Conservation (phyloP, 1,140 invertebrate species). For the fruit fly (Drosophila melanogaster) region Release_6_plus_ISO1_MT NT_033777.3:22308001-22308500, state of each 20-base stretch:
- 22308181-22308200: constrained; percentile 1
- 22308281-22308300: neutral
- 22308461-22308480: constrained; percentile 10
- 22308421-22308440: constrained; percentile 44
- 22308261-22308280: constrained; percentile 2
- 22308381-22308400: constrained; percentile 21
- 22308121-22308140: neutral
- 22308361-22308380: neutral
- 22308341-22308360: constrained; percentile 18
- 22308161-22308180: constrained; percentile 5
- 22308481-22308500: constrained; percentile 31
- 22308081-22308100: neutral
- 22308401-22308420: constrained; percentile 23
- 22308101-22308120: neutral
- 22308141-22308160: neutral
- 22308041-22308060: no score
- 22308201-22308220: neutral
- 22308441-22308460: constrained; percentile 13
- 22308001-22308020: no score
- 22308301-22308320: constrained; percentile 10
- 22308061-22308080: no score
- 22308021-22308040: no score
- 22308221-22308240: constrained; percentile 8
- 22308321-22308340: constrained; percentile 7
- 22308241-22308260: neutral